These are phyloP conservation scores for Menidia beryllina DNA, from an alignment of 2,113 vertebrate genomes.

Conservation along the genomic window DNA sequence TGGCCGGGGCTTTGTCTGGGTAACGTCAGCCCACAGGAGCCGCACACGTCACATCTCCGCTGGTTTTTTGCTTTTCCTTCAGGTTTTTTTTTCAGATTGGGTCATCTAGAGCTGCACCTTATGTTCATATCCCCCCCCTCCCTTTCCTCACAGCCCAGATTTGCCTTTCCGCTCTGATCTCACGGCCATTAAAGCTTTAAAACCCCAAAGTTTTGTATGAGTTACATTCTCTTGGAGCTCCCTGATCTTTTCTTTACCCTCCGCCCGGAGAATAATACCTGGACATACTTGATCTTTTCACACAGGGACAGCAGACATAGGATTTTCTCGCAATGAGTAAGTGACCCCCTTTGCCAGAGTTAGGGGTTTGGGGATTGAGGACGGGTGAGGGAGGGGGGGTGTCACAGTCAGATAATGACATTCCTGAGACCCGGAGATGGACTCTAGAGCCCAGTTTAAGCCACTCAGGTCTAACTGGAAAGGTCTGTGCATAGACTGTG, in stretches of 20 bases:
- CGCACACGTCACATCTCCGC: too few species aligned
- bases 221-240: slow-evolving; percentile 77
- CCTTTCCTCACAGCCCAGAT: slow-evolving; percentile 38
- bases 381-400: slow-evolving; percentile 52
- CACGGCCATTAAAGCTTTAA: slow-evolving; percentile 60
- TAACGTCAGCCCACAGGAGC: slow-evolving; percentile 31
- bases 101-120: too few species aligned
- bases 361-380: slow-evolving; percentile 56
- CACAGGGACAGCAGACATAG: slow-evolving; percentile 66
- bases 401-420: slow-evolving; percentile 82
- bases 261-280: slow-evolving; percentile 63
- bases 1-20: slow-evolving; percentile 29
- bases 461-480: slow-evolving; percentile 65
- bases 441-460: slow-evolving; percentile 75
- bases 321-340: slow-evolving; percentile 79
- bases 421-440: slow-evolving; percentile 84
- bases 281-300: slow-evolving; percentile 83
- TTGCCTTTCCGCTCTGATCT: slow-evolving; percentile 64
- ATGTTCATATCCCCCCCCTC: neutral
- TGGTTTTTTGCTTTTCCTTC: too few species aligned
- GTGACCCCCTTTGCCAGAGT: slow-evolving; percentile 68
- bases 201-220: slow-evolving; percentile 60
- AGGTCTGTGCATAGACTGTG: slow-evolving; percentile 25
- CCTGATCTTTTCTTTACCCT: slow-evolving; percentile 48
- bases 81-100: too few species aligned